Conservation (phyloP, 1,140 invertebrate species). For the Cydia splendana region DNA sequence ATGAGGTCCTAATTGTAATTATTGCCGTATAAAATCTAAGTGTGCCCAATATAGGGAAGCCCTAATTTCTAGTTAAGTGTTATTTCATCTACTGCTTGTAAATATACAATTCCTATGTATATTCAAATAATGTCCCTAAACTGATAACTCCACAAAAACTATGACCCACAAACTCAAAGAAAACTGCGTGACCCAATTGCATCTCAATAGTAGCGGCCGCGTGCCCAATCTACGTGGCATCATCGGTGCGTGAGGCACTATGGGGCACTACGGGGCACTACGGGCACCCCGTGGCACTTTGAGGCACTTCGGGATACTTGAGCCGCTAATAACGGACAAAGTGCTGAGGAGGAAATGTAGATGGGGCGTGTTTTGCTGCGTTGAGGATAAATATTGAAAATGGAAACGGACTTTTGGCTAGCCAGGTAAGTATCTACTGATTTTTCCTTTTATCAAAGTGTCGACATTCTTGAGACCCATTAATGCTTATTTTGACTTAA, state of each 20-base stretch:
- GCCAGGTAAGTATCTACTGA: too few species aligned
- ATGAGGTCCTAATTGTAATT: too few species aligned
- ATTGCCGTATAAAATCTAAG: too few species aligned
- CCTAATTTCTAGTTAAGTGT: too few species aligned
- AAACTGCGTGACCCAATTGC: conserved; percentile 3
- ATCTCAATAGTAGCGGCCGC: neutral
- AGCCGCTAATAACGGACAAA: neutral
- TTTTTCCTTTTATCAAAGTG: too few species aligned
- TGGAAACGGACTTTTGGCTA: neutral
- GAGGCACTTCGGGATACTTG: neutral
- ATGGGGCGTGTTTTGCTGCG: neutral
- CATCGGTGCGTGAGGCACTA: neutral
- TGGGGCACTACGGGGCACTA: neutral
- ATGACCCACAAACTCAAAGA: conserved; percentile 4
- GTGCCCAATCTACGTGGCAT: conserved; percentile 5
- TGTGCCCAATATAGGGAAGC: too few species aligned
- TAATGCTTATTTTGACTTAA: too few species aligned
- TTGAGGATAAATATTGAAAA: neutral
- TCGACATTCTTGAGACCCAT: too few species aligned
- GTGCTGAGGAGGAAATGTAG: neutral
- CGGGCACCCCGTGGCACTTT: neutral
- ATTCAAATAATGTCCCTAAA: too few species aligned
- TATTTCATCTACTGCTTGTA: too few species aligned
- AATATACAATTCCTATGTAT: too few species aligned
- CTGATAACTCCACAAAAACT: too few species aligned